Evolutionary conservation across 2,797 vertebrate species (phyloP).

Genomic region (Philypnodon macrostomus): DNA sequence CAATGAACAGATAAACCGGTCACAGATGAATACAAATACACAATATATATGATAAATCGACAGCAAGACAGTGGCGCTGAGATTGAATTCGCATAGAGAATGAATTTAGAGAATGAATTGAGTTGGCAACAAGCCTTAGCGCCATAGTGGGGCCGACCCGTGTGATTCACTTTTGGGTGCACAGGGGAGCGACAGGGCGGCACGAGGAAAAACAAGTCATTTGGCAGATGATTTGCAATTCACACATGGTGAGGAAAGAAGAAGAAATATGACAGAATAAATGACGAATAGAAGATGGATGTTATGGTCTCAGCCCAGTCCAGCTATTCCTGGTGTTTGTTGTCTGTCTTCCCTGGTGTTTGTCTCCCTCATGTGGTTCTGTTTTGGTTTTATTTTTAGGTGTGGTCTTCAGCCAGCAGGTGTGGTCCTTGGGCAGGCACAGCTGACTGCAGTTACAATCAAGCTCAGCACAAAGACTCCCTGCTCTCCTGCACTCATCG

Average conservation of each 20-base stretch:
- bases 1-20: constrained; percentile 68
- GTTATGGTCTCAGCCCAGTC: too few species aligned
- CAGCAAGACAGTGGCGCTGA: constrained; percentile 49
- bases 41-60: constrained; percentile 68
- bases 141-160: constrained; percentile 35
- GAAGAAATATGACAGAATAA: constrained; percentile 15
- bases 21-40: constrained; percentile 74
- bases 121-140: constrained; percentile 39
- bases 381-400: too few species aligned
- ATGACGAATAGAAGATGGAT: constrained; percentile 13
- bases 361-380: too few species aligned
- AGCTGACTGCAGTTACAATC: too few species aligned
- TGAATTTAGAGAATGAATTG: constrained; percentile 50
- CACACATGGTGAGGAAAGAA: constrained; percentile 21
- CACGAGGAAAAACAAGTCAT: constrained; percentile 36
- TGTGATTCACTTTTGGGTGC: constrained; percentile 48
- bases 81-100: constrained; percentile 60
- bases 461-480: too few species aligned
- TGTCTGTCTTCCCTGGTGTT: too few species aligned
- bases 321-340: too few species aligned
- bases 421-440: too few species aligned
- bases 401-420: too few species aligned
- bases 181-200: constrained; percentile 26
- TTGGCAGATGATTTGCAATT: constrained; percentile 60
- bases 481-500: too few species aligned